Evolutionary conservation across 2,797 vertebrate genomes (phyloP).

Genomic region (Gila robusta): DNA sequence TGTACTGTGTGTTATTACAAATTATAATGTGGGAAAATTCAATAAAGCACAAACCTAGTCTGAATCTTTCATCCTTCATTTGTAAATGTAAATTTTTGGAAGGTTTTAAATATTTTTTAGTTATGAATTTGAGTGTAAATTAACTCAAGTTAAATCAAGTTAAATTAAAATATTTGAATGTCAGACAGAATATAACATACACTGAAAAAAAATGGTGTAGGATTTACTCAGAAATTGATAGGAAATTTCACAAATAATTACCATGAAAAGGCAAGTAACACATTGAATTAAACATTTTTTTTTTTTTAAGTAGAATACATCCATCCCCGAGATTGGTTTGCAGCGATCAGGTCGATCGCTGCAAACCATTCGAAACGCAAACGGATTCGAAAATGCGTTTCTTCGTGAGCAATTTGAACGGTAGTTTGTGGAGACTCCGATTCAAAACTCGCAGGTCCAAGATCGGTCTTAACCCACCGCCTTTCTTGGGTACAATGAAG

Average conservation of each 20-base stretch:
- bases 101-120: not conserved
- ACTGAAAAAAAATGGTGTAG: not conserved
- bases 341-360: too few relatives aligned
- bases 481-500: too few relatives aligned
- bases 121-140: not conserved
- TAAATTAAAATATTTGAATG: not conserved
- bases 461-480: too few relatives aligned
- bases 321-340: too few relatives aligned
- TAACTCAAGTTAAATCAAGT: not conserved
- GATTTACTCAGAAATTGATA: not conserved
- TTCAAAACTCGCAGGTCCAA: too few relatives aligned
- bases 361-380: too few relatives aligned
- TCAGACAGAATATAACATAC: not conserved
- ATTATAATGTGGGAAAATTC: not conserved
- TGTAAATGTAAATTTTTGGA: not conserved
- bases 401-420: too few relatives aligned
- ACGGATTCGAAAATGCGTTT: too few relatives aligned
- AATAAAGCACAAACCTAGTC: not conserved
- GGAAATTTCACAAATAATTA: not conserved
- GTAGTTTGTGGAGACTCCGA: too few relatives aligned
- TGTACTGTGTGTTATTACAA: not conserved
- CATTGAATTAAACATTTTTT: not conserved
- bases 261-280: not conserved
- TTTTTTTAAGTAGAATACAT: not conserved
- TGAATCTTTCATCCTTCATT: not conserved